Conservation (phyloP, 2,797 vertebrate species). For the Ctenosaura bakeri region DNA sequence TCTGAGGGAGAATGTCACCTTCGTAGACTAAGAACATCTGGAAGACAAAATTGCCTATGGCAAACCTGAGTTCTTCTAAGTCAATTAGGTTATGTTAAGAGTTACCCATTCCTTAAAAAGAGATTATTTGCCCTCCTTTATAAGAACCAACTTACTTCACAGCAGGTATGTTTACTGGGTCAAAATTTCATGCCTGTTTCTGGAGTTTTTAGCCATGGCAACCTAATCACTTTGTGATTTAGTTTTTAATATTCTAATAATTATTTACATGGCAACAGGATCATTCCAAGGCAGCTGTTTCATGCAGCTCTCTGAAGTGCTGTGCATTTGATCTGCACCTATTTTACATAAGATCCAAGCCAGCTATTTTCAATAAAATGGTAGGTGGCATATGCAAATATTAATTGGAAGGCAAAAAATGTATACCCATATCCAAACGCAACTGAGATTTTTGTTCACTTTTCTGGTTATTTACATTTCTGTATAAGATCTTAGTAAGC, state of each 20-base stretch:
- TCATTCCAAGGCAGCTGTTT: not conserved
- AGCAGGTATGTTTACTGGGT: not conserved
- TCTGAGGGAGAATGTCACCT: not conserved
- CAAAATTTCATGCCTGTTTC: not conserved
- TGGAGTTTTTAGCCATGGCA: not conserved
- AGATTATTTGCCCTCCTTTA: not conserved
- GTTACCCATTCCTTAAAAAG: not conserved
- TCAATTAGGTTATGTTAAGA: not conserved
- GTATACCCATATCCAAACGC: not conserved
- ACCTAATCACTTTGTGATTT: not conserved
- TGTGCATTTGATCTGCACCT: not conserved
- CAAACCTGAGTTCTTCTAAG: not conserved
- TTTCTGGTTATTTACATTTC: slow-evolving; percentile 1
- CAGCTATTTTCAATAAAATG: not conserved
- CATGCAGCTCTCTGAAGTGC: not conserved
- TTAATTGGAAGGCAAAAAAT: not conserved
- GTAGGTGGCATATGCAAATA: not conserved
- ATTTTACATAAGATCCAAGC: not conserved
- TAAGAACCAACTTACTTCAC: not conserved
- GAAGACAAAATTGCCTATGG: not conserved
- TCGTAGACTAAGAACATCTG: not conserved
- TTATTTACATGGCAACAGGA: not conserved
- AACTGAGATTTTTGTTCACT: not conserved
- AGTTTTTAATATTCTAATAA: not conserved
- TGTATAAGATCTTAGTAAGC: not conserved